Percentiles rank a stretch among this genome's conserved stretches.
These are phyloP conservation scores for Chamaetylas fuelleborni DNA, from an alignment of 2,113 vertebrate genomes.

Conservation along the genomic window DNA sequence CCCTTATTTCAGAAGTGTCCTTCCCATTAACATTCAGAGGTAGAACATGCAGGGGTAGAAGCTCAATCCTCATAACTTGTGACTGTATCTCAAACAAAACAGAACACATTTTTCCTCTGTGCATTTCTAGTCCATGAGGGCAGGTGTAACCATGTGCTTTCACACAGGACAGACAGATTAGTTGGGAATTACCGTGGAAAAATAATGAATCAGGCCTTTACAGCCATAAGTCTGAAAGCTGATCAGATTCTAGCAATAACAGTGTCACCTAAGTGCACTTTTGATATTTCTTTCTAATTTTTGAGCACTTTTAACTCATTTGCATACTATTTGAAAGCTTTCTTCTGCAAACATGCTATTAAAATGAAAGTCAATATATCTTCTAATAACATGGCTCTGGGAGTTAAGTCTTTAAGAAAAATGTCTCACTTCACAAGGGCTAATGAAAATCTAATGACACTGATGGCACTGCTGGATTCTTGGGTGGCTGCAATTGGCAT, in stretches of 20 bases:
- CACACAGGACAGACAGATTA: not conserved
- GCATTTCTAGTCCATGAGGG: not conserved
- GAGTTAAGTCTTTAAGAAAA: not conserved
- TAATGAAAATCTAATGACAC: not conserved
- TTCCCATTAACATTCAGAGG: not conserved
- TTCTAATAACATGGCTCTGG: not conserved
- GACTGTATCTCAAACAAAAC: not conserved
- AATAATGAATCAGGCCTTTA: not conserved
- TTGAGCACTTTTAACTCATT: not conserved
- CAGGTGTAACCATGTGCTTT: not conserved
- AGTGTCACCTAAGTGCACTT: not conserved
- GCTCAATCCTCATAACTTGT: not conserved
- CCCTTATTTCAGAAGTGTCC: not conserved
- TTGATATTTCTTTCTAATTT: not conserved
- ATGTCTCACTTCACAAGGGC: not conserved
- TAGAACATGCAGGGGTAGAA: not conserved
- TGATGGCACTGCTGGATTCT: not conserved
- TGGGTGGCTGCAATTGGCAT: slow-evolving; percentile 4
- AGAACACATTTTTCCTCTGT: not conserved
- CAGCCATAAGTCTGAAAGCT: not conserved
- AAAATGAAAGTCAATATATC: not conserved
- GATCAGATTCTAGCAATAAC: not conserved
- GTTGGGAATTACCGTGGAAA: not conserved
- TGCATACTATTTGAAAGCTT: not conserved
- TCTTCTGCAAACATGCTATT: not conserved